A percentile compares a stretch with the other conserved stretches of the same genome.
Evolutionary conservation across 2,797 vertebrate genomes (phyloP).

Genomic region (Xenops minutus): DNA sequence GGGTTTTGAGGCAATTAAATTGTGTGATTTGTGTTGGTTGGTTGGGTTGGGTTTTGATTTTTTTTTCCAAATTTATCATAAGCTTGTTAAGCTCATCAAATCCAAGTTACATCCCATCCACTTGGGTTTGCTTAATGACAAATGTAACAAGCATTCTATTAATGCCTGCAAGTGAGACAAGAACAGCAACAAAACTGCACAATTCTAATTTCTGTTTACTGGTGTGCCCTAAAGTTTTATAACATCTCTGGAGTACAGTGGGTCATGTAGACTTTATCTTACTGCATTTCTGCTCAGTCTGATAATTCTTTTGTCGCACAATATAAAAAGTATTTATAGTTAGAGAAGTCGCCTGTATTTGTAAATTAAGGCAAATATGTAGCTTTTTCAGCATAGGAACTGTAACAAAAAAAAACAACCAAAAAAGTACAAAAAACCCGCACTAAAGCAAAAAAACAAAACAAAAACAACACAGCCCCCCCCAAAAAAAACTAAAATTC

Average conservation of each 20-base stretch:
- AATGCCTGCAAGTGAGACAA: neutral
- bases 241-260: neutral
- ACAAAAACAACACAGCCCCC: neutral
- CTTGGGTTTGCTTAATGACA: neutral
- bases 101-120: neutral
- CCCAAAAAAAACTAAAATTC: neutral
- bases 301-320: neutral
- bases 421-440: neutral
- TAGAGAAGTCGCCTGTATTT: neutral
- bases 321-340: neutral
- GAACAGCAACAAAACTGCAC: neutral
- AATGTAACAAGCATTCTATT: neutral
- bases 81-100: neutral
- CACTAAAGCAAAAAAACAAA: no score
- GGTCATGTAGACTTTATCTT: neutral
- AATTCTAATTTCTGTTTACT: neutral
- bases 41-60: neutral
- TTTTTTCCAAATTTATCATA: neutral
- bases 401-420: neutral
- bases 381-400: neutral
- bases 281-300: neutral
- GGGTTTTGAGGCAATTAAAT: neutral
- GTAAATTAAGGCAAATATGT: neutral
- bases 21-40: neutral
- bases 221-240: neutral